Evolutionary conservation across 2,113 vertebrate genomes (phyloP).

Genomic region (Phaetusa simplex): DNA sequence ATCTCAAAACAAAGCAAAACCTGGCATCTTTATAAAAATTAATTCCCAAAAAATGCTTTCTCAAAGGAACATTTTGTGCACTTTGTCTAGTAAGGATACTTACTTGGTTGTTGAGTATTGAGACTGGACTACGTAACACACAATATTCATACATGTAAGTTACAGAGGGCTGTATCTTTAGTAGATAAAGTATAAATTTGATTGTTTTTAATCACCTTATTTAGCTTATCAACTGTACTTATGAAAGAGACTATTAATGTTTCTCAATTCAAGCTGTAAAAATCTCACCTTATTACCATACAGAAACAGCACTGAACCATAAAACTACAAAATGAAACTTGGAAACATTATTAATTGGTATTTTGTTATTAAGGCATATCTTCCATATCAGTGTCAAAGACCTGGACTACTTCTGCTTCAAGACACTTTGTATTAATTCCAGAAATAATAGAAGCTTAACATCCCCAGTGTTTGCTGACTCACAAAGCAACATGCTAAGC

Average conservation of each 20-base stretch:
- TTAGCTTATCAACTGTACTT: neutral
- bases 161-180: neutral
- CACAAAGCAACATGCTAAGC: neutral
- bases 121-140: neutral
- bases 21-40: neutral
- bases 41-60: neutral
- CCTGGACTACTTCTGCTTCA: neutral
- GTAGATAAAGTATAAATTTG: neutral
- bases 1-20: neutral
- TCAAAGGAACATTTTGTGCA: neutral
- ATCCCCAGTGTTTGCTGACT: neutral
- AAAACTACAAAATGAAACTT: constrained; percentile 27
- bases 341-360: constrained; percentile 36
- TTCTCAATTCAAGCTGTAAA: neutral
- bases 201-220: constrained; percentile 15
- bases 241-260: neutral
- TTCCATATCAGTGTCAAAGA: neutral
- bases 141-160: neutral
- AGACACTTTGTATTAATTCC: neutral
- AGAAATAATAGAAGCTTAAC: neutral
- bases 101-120: neutral
- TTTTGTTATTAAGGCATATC: constrained; percentile 31
- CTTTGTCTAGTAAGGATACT: neutral
- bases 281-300: constrained; percentile 26
- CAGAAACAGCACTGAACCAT: constrained; percentile 19